Percentiles rank a stretch among this genome's conserved stretches.
phyloP scores from a whole-genome alignment of 1,140 invertebrate species.

The Brachionus rotundiformis region DNA sequence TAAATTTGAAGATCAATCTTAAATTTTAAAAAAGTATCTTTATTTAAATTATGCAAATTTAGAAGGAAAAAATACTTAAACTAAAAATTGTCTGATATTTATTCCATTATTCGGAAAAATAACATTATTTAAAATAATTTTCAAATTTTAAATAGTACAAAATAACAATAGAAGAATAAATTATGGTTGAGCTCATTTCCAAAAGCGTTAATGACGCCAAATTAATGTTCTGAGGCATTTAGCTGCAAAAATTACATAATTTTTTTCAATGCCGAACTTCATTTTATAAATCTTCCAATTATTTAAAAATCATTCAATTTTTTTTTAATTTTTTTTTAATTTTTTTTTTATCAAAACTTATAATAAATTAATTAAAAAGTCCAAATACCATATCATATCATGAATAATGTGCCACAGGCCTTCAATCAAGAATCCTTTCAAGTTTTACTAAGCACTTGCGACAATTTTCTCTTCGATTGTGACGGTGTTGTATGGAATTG shows the following conservation, averaged over 20 bases:
- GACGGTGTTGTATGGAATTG: slow-evolving; percentile 81
- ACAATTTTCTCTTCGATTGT: slow-evolving; percentile 49
- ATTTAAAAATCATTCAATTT: background rate
- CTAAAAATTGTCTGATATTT: no score
- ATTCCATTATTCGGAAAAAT: background rate
- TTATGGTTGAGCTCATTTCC: background rate
- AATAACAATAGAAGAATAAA: background rate
- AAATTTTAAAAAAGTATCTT: no score
- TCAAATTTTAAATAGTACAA: no score
- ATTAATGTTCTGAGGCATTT: background rate
- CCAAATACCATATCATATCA: background rate
- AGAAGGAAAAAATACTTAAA: no score
- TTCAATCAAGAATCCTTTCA: background rate
- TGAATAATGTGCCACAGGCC: background rate
- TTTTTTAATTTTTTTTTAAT: no score
- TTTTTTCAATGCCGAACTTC: background rate
- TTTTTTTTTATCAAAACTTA: no score
- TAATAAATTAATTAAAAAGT: no score
- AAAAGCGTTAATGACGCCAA: background rate
- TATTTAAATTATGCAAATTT: no score
- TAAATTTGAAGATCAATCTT: no score
- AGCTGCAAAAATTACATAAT: background rate
- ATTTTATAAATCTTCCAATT: background rate
- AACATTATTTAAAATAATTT: no score
- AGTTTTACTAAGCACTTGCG: background rate